Percentiles rank a stretch among this genome's conserved stretches.
phyloP scores from a whole-genome alignment of 92 coral and sea anemone genomes.

The Zoanthus sansibaricus region DNA sequence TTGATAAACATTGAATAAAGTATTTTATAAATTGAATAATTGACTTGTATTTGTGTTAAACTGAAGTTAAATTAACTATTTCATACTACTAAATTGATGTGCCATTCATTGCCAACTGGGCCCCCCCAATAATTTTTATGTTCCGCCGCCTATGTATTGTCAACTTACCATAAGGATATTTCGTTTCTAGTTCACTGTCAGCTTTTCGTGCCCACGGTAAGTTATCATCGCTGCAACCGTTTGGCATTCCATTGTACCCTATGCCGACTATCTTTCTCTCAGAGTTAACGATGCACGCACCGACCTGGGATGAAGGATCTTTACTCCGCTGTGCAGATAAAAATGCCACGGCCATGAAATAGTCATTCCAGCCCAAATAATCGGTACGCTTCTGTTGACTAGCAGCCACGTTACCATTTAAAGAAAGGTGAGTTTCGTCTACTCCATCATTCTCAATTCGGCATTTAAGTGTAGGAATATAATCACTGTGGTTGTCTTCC shows the following conservation, averaged over 20 bases:
- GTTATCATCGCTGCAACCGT: constrained; percentile 93
- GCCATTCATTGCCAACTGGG: too few species aligned
- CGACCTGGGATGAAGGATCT: constrained; percentile 96
- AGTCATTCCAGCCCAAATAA: constrained; percentile 93
- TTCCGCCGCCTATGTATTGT: too few species aligned
- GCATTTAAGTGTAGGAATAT: constrained; percentile 12
- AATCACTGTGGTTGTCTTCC: neutral
- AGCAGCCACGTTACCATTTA: neutral
- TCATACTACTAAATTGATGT: too few species aligned
- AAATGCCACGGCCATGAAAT: constrained; percentile 98
- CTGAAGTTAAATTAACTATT: too few species aligned
- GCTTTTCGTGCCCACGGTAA: constrained; percentile 93
- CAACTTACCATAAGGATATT: constrained; percentile 92
- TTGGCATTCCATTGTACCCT: constrained; percentile 99
- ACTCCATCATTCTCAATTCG: neutral
- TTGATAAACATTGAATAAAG: too few species aligned
- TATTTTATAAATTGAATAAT: too few species aligned
- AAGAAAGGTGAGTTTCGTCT: too few species aligned
- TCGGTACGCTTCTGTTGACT: constrained; percentile 66
- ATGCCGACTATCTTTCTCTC: constrained; percentile 99
- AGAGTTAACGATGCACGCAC: constrained; percentile 93
- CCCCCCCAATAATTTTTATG: too few species aligned
- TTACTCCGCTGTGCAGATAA: constrained; percentile 98
- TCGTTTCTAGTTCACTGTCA: constrained; percentile 83
- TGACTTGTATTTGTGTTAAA: too few species aligned